These are phyloP conservation scores for Aproaerema taeniolella DNA, from an alignment of 2,888 invertebrate species.

Conservation along the genomic window DNA sequence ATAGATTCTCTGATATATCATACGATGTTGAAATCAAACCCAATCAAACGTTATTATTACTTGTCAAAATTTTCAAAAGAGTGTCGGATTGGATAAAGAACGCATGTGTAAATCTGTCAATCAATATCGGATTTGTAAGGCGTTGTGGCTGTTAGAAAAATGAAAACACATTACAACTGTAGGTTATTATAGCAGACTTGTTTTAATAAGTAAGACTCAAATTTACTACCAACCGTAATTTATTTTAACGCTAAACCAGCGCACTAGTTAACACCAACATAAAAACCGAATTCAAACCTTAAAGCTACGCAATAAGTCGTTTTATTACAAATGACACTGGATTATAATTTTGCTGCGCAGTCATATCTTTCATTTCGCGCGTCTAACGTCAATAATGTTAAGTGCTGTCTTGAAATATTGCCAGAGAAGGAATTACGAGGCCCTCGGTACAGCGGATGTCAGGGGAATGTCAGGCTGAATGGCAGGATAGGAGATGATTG, in stretches of 20 bases:
- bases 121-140: too few relatives aligned
- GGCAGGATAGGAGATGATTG: too few relatives aligned
- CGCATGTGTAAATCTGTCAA: constrained; percentile 21
- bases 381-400: constrained; percentile 46
- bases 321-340: constrained; percentile 23
- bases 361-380: constrained; percentile 30
- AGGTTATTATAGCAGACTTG: too few relatives aligned
- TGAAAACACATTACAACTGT: too few relatives aligned
- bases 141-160: too few relatives aligned
- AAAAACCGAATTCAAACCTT: constrained; percentile 18
- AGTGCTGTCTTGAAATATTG: constrained; percentile 61
- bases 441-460: constrained; percentile 8
- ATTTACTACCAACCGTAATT: too few relatives aligned
- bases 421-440: constrained; percentile 36
- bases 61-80: constrained; percentile 5
- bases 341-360: constrained; percentile 32
- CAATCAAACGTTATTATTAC: constrained; percentile 25
- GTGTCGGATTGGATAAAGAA: neutral
- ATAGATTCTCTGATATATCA: too few relatives aligned
- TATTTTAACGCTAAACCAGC: too few relatives aligned
- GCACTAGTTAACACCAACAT: too few relatives aligned
- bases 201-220: too few relatives aligned
- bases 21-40: too few relatives aligned
- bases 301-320: constrained; percentile 22
- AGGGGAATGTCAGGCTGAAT: constrained; percentile 2